A percentile compares a stretch with the other conserved stretches of the same genome.
Conservation (phyloP, 2,888 invertebrate species). For the Rhimphoctona megacephalus region DNA sequence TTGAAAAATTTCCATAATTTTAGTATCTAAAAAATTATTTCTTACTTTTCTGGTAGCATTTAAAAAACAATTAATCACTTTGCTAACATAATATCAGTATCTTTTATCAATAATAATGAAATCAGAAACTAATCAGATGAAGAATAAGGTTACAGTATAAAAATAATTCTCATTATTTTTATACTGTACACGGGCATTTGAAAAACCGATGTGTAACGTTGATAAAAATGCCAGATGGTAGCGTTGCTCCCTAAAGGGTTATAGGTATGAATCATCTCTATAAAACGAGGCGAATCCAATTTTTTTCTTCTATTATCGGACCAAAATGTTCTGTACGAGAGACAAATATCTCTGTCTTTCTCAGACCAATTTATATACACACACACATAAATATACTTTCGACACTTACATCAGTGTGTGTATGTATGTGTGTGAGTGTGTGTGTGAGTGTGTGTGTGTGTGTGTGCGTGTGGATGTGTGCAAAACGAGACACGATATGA, state of each 20-base stretch:
- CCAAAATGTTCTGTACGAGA: neutral
- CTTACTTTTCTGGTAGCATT: too few species aligned
- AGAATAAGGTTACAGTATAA: too few species aligned
- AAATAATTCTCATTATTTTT: neutral
- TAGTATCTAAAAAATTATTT: too few species aligned
- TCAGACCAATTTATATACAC: neutral
- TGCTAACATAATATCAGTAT: too few species aligned
- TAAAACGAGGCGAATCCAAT: slow-evolving; percentile 11
- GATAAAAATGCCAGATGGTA: slow-evolving; percentile 9
- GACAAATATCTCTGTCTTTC: slow-evolving; percentile 12
- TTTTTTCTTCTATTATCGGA: slow-evolving; percentile 5
- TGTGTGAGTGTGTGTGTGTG: slow-evolving; percentile 6
- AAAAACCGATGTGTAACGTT: slow-evolving; percentile 3
- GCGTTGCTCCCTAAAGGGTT: slow-evolving; percentile 8
- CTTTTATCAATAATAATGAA: too few species aligned
- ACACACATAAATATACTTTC: neutral
- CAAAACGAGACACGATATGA: slow-evolving; percentile 49
- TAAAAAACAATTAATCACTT: too few species aligned
- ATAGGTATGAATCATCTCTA: slow-evolving; percentile 8
- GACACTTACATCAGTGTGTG: slow-evolving; percentile 29
- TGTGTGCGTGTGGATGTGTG: too few species aligned
- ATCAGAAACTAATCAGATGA: neutral
- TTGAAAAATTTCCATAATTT: neutral
- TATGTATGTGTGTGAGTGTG: slow-evolving; percentile 14
- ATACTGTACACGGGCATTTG: neutral